Evolutionary conservation across 2,888 invertebrate genomes (phyloP), one percentile per base, ranked within the genome.

Genomic region (Heterodera filipjevi): DNA sequence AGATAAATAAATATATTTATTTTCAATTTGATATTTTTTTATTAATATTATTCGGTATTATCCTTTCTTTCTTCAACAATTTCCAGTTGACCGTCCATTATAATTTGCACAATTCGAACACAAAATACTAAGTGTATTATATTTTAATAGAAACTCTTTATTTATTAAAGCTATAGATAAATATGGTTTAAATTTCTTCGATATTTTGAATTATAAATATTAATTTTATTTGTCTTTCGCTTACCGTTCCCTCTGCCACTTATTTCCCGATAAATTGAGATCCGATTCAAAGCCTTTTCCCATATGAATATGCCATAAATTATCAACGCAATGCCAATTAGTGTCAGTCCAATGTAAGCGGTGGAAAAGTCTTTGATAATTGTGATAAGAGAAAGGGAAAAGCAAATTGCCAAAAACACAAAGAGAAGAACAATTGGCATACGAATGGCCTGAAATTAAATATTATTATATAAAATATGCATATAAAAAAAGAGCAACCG

Each of bases 371-470:
- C 84, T 59, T 84, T 82, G 44, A 85, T 78, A 59, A 85, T 83
- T 27, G 85, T 87, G 64, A 86, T 82, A 32, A 84, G 82, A 8
- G 85, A 84, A 35, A 85, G 77, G 1, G 79, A 66, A 6, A 78
- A 46, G 77, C 88, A 89, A 27, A 89, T 81, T 33, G 84, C 46
- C 66, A 84, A 82, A 80, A 88, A 88, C 19, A 86, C 35, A 16
- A 87, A 80, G 3, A 87, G 88, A 81, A 88, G 80, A 46, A 88
- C 71, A 53, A 87, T 82, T 1, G 86, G 86, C 53, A 84, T 83
- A 68, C 78, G 78, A 71, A 86, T 85, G 32, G 72, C 46, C 72
- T 46, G 33, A 68, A 68, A 19, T 68, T 33, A 16, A 35, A 33
- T 75, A 33, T 30, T 72, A 44, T 53, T 53, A 3, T n/a, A n/a